These are phyloP conservation scores for Sclerurus mexicanus DNA, from an alignment of 2,113 vertebrate genomes.

Conservation along the genomic window DNA sequence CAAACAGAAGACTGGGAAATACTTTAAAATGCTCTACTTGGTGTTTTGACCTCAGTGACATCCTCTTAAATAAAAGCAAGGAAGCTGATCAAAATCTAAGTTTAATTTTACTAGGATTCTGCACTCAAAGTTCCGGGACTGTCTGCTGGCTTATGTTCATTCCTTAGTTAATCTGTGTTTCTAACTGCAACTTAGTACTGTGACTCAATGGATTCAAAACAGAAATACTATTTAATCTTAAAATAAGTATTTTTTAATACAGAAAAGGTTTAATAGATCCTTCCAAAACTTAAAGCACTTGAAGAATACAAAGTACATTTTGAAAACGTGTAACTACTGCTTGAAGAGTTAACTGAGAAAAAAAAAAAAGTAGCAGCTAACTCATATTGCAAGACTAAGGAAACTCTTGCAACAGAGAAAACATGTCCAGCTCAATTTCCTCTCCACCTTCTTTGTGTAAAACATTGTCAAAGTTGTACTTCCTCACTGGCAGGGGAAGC, in stretches of 20 bases:
- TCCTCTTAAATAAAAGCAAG: neutral
- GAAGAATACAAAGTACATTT: neutral
- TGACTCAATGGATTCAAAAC: neutral
- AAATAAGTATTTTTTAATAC: neutral
- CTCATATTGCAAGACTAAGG: neutral
- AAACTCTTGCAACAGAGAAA: slow-evolving; percentile 1
- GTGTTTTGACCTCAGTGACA: neutral
- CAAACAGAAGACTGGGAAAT: neutral
- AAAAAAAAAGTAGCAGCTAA: neutral
- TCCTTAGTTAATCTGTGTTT: neutral
- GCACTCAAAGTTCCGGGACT: neutral
- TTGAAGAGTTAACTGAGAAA: neutral
- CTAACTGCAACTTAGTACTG: neutral
- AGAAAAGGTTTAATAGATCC: neutral
- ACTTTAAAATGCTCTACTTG: neutral
- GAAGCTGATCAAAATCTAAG: neutral
- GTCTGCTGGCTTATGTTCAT: neutral
- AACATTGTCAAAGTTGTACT: neutral
- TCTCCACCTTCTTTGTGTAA: neutral
- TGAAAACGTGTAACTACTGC: neutral
- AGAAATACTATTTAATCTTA: neutral
- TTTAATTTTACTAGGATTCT: neutral
- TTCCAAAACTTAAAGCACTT: neutral
- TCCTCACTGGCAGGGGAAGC: neutral
- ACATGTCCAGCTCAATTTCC: neutral